Evolutionary conservation across 2,888 invertebrate genomes (phyloP).

Genomic region (Hololepta plana): DNA sequence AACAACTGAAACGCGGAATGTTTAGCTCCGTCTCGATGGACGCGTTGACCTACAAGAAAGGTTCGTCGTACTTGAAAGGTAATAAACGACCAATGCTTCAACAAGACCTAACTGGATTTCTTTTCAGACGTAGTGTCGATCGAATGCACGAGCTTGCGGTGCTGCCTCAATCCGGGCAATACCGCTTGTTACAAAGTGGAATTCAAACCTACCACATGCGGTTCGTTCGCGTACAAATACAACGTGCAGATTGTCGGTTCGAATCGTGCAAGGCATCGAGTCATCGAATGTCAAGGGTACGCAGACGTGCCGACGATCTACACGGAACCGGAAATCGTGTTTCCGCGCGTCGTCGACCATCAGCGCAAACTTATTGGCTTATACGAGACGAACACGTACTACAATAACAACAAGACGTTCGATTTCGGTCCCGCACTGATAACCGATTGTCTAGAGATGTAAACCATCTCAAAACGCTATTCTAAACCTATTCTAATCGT

Average conservation of each 20-base stretch:
- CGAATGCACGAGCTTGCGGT: background rate
- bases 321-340: conserved; percentile 16
- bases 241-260: conserved; percentile 17
- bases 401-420: conserved; percentile 15
- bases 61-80: too few species aligned
- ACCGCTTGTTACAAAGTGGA: conserved; percentile 11
- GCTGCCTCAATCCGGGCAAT: conserved; percentile 10
- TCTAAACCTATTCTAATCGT: background rate
- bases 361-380: background rate
- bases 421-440: conserved; percentile 20
- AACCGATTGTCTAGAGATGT: conserved; percentile 5
- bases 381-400: conserved; percentile 14
- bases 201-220: conserved; percentile 17
- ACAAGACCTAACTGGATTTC: too few species aligned
- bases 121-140: background rate
- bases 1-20: too few species aligned
- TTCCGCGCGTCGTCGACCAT: conserved; percentile 14
- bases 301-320: conserved; percentile 21
- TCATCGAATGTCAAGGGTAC: conserved; percentile 16
- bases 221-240: conserved; percentile 16
- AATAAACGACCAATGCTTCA: too few species aligned
- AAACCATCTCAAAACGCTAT: background rate
- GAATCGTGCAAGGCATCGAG: conserved; percentile 12
- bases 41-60: too few species aligned
- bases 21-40: too few species aligned